phyloP scores from a whole-genome alignment of 92 coral and sea anemone species.

The Palythoa grandiflora region DNA sequence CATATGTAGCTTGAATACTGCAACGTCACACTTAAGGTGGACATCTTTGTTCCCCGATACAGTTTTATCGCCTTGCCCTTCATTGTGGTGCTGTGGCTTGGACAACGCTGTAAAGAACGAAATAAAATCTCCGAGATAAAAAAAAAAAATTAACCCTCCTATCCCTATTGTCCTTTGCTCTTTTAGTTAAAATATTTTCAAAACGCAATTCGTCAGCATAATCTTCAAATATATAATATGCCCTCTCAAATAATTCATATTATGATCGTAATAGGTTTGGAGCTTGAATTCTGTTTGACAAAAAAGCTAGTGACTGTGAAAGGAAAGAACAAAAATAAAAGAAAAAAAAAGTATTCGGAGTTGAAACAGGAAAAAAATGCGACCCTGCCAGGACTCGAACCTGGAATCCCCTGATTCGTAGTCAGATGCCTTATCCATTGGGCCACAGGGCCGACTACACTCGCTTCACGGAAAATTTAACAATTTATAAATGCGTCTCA shows the following conservation, averaged over 20 bases:
- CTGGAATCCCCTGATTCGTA: constrained; percentile 70
- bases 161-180: neutral
- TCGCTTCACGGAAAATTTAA: neutral
- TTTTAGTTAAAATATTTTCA: no score
- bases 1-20: constrained; percentile 73
- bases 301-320: no score
- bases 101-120: neutral
- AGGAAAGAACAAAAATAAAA: no score
- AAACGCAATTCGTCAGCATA: no score
- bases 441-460: constrained; percentile 90
- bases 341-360: neutral
- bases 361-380: neutral
- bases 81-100: neutral
- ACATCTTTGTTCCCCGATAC: constrained; percentile 6
- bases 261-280: no score
- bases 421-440: constrained; percentile 97
- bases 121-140: neutral
- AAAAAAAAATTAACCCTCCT: neutral
- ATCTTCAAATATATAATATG: no score
- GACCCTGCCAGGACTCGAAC: constrained; percentile 82
- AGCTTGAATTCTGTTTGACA: no score
- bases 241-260: no score
- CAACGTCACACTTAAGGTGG: constrained; percentile 60
- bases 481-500: neutral
- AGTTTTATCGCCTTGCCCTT: neutral